phyloP scores from a whole-genome alignment of 1,140 invertebrate species.

The Brachionus asplanchnoidis region DNA sequence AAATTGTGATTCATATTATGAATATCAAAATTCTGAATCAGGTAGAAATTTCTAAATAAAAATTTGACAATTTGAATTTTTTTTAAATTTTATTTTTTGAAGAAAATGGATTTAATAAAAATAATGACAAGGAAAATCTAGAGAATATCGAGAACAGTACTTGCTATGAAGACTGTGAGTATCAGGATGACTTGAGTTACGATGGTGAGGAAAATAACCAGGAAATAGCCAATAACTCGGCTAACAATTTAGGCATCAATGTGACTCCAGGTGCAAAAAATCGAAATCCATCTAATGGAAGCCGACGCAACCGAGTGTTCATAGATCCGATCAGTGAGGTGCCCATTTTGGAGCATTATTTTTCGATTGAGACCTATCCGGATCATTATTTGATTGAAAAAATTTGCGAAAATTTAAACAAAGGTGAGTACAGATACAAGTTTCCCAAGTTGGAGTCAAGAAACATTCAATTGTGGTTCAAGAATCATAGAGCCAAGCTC shows the following conservation, averaged over 20 bases:
- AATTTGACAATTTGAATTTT: neutral
- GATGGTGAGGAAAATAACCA: neutral
- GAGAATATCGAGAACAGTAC: slow-evolving; percentile 12
- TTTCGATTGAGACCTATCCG: slow-evolving; percentile 84
- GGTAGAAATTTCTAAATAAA: neutral
- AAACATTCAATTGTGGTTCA: slow-evolving; percentile 87
- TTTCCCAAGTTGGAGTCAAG: slow-evolving; percentile 92
- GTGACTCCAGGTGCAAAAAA: neutral
- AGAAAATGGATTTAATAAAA: slow-evolving; percentile 8
- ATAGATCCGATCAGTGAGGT: slow-evolving; percentile 97
- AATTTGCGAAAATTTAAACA: slow-evolving; percentile 89
- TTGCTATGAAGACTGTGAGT: slow-evolving; percentile 10
- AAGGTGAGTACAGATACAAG: slow-evolving; percentile 82
- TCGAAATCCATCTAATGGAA: slow-evolving; percentile 46
- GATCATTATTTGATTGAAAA: slow-evolving; percentile 67
- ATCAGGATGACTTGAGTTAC: slow-evolving; percentile 1
- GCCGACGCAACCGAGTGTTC: slow-evolving; percentile 81
- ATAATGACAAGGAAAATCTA: neutral
- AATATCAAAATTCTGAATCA: neutral
- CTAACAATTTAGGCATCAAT: neutral
- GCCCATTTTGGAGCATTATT: slow-evolving; percentile 90
- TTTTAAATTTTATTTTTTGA: neutral
- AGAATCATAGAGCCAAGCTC: slow-evolving; percentile 87
- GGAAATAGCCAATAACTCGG: neutral
- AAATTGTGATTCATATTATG: slow-evolving; percentile 22